phyloP scores from a whole-genome alignment of 2,797 vertebrate genomes.

The Morelia viridis region DNA sequence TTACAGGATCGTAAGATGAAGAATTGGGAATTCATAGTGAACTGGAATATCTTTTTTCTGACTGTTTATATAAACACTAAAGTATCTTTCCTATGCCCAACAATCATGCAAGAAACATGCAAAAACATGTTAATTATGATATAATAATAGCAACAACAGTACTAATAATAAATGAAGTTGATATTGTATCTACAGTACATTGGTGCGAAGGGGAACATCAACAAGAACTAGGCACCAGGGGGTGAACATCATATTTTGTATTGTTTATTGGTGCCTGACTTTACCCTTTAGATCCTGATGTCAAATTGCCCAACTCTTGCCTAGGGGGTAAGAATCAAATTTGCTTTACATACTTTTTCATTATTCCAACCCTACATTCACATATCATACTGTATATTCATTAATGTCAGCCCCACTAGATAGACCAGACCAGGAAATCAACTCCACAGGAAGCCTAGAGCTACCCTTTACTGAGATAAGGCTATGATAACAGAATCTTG shows the following conservation, averaged over 20 bases:
- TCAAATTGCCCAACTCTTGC: background rate
- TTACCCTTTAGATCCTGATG: background rate
- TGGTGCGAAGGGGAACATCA: background rate
- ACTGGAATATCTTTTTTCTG: constrained; percentile 28
- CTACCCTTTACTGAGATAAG: no score
- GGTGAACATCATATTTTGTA: background rate
- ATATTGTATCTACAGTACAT: background rate
- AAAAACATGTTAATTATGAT: constrained; percentile 46
- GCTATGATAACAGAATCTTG: no score
- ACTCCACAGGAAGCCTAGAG: background rate
- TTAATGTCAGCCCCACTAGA: background rate
- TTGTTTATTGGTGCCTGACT: background rate
- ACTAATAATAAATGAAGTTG: background rate
- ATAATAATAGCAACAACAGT: constrained; percentile 8
- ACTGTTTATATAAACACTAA: constrained; percentile 56
- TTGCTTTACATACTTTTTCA: background rate
- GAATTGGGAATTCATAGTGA: constrained; percentile 58
- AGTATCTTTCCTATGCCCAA: constrained; percentile 47
- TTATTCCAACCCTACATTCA: background rate
- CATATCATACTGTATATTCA: background rate
- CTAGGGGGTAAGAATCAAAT: background rate
- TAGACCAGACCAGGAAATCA: background rate
- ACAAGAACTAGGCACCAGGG: background rate
- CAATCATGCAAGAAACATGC: constrained; percentile 60
- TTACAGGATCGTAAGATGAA: constrained; percentile 52